These are phyloP conservation scores for Zaprionus gabonicus DNA, from an alignment of 1,140 invertebrate species.

Conservation along the genomic window DNA sequence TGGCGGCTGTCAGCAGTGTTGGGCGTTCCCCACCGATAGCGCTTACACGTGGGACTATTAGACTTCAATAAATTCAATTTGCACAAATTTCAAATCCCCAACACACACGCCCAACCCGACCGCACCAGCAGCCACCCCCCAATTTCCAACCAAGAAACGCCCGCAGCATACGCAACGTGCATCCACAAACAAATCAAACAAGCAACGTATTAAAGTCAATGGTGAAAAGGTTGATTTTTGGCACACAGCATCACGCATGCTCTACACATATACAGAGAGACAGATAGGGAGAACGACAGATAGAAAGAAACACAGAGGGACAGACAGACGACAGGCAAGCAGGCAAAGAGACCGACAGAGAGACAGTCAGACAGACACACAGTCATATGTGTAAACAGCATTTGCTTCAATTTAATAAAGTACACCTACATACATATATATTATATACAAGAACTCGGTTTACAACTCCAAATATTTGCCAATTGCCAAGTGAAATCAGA, in stretches of 20 bases:
- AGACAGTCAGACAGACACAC: no score
- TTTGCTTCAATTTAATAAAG: slow-evolving; percentile 6
- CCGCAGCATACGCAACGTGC: slow-evolving; percentile 74
- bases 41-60: slow-evolving; percentile 72
- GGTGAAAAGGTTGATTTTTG: slow-evolving; percentile 4
- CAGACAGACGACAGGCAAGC: background rate
- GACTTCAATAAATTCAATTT: slow-evolving; percentile 83
- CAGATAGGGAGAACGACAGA: background rate
- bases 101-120: slow-evolving; percentile 47
- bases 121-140: slow-evolving; percentile 1
- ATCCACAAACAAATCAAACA: slow-evolving; percentile 78
- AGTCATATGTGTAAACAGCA: background rate
- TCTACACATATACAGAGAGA: background rate
- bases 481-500: slow-evolving; percentile 6
- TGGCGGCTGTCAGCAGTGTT: slow-evolving; percentile 59
- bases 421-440: background rate
- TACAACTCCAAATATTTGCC: slow-evolving; percentile 17
- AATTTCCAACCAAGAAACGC: slow-evolving; percentile 36
- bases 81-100: slow-evolving; percentile 77
- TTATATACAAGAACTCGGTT: background rate
- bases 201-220: slow-evolving; percentile 52
- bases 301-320: background rate
- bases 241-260: background rate
- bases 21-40: slow-evolving; percentile 57
- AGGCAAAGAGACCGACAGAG: background rate